Evolutionary conservation across 2,113 vertebrate genomes (phyloP).

Genomic region (Rattus norvegicus): DNA sequence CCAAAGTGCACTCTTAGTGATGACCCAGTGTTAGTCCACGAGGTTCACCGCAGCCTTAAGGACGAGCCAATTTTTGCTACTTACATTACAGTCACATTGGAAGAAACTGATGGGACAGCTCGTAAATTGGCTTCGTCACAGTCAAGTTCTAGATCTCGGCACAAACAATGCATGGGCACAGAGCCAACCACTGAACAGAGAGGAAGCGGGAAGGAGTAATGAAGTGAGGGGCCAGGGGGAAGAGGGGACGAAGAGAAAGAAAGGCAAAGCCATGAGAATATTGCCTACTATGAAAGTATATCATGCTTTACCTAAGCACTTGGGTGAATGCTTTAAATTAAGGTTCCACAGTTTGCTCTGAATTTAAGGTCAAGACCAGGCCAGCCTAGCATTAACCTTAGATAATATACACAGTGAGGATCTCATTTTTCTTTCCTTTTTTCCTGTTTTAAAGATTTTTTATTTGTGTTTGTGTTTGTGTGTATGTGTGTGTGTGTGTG

Average conservation of each 20-base stretch:
- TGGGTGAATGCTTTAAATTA: slow-evolving; percentile 54
- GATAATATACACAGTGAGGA: neutral
- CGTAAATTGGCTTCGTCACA: slow-evolving; percentile 90
- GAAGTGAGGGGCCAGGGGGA: neutral
- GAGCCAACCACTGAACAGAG: slow-evolving; percentile 88
- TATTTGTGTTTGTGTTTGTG: neutral
- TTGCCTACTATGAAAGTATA: neutral
- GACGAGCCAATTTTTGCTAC: slow-evolving; percentile 81
- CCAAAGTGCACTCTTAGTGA: neutral
- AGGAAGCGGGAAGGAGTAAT: neutral
- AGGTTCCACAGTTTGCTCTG: neutral
- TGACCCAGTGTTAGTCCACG: neutral
- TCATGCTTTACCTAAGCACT: neutral
- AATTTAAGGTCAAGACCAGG: slow-evolving; percentile 17
- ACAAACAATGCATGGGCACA: slow-evolving; percentile 90
- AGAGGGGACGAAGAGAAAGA: neutral
- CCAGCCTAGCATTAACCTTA: neutral
- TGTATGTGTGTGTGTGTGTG: neutral
- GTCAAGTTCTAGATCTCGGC: slow-evolving; percentile 91
- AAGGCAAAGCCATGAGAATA: neutral
- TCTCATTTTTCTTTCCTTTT: neutral
- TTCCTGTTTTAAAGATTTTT: neutral
- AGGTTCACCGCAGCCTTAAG: neutral
- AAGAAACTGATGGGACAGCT: slow-evolving; percentile 90
- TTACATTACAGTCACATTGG: slow-evolving; percentile 96